phyloP scores from a whole-genome alignment of 92 coral and sea anemone species.

The Bergia puertoricense region DNA sequence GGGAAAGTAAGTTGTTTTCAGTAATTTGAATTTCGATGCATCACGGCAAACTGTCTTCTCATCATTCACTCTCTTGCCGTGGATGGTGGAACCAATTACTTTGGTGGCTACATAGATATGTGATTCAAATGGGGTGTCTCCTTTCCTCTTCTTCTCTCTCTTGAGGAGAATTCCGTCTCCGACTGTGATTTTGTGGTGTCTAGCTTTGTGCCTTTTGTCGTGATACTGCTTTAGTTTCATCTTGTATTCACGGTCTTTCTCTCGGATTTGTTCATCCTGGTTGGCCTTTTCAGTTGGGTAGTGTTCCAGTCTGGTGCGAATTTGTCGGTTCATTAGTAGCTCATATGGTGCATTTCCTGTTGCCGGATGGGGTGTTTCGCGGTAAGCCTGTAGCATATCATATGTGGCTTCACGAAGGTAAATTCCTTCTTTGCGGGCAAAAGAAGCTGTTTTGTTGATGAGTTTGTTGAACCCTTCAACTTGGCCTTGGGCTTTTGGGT shows the following conservation, averaged over 20 bases:
- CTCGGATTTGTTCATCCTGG: slow-evolving; percentile 52
- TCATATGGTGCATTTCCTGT: too few relatives aligned
- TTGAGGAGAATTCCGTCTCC: slow-evolving; percentile 57
- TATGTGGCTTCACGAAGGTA: too few relatives aligned
- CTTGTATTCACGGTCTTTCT: slow-evolving; percentile 44
- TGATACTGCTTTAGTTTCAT: slow-evolving; percentile 47
- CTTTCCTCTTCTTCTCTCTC: background rate
- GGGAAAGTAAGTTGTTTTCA: too few relatives aligned
- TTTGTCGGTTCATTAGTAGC: too few relatives aligned
- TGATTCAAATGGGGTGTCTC: slow-evolving; percentile 54
- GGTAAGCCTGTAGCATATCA: too few relatives aligned
- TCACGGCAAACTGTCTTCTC: slow-evolving; percentile 52
- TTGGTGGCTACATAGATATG: slow-evolving; percentile 32
- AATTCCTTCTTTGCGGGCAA: too few relatives aligned
- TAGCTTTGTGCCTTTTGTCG: slow-evolving; percentile 57
- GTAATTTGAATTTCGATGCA: background rate
- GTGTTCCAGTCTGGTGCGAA: too few relatives aligned
- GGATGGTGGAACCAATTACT: background rate
- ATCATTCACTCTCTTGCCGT: background rate
- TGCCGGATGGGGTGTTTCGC: too few relatives aligned
- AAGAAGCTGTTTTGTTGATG: too few relatives aligned
- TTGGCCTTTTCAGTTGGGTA: too few relatives aligned
- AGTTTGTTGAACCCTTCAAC: too few relatives aligned
- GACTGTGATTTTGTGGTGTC: slow-evolving; percentile 39
- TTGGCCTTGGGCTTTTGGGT: too few relatives aligned